Evolutionary conservation across 1,140 invertebrate species (phyloP).

Genomic region (Zophobas morio): DNA sequence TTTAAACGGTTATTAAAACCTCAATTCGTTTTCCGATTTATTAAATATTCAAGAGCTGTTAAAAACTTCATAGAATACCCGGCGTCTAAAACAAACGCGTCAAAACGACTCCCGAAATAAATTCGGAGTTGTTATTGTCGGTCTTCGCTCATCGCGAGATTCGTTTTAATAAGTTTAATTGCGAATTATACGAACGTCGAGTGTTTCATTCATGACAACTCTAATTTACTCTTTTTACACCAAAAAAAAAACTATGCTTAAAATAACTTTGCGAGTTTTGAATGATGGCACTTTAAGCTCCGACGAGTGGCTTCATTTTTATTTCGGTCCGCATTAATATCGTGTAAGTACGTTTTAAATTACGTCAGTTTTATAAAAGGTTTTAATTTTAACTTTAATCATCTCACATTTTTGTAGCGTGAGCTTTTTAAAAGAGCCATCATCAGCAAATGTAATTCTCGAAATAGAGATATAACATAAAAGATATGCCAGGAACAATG

Average conservation of each 20-base stretch:
- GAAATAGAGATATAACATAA: slow-evolving; percentile 4
- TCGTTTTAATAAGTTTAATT: neutral
- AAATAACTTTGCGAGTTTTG: slow-evolving; percentile 2
- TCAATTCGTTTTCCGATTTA: neutral
- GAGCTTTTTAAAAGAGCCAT: neutral
- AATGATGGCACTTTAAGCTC: slow-evolving; percentile 6
- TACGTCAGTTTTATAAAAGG: neutral
- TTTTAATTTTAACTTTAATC: slow-evolving; percentile 19
- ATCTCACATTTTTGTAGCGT: slow-evolving; percentile 3
- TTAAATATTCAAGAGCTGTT: neutral
- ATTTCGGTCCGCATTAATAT: slow-evolving; percentile 12
- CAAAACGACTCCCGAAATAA: neutral
- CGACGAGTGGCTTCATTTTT: slow-evolving; percentile 13
- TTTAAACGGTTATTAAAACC: neutral
- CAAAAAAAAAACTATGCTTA: neutral
- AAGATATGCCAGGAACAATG: slow-evolving; percentile 1
- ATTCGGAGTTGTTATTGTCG: neutral
- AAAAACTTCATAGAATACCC: neutral
- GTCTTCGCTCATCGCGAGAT: too few species aligned
- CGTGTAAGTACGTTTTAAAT: slow-evolving; percentile 11
- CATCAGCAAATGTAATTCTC: slow-evolving; percentile 5
- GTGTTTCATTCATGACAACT: neutral
- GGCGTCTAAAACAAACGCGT: neutral
- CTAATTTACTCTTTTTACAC: neutral
- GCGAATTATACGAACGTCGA: neutral